Evolutionary conservation across 2,888 invertebrate genomes (phyloP).

Genomic region (Acleris sparsana): DNA sequence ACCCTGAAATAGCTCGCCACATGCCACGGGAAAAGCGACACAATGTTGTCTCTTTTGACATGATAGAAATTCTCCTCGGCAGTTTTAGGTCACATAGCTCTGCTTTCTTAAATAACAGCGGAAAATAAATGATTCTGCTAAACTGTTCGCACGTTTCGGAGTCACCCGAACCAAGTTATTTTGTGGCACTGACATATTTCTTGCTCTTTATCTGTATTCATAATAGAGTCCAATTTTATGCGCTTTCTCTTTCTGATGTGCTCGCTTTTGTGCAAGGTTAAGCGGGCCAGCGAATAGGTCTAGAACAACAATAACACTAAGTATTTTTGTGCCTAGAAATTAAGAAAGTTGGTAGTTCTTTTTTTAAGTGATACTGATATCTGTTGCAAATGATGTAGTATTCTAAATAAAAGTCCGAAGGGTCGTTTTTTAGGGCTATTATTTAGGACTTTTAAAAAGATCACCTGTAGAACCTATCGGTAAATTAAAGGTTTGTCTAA

Average conservation of each 20-base stretch:
- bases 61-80: slow-evolving; percentile 63
- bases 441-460: no score
- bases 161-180: slow-evolving; percentile 5
- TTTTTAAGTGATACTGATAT: no score
- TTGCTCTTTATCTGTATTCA: slow-evolving; percentile 17
- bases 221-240: slow-evolving; percentile 29
- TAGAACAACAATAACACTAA: slow-evolving; percentile 5
- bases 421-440: no score
- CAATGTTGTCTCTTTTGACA: slow-evolving; percentile 59
- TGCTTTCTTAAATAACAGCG: slow-evolving; percentile 52
- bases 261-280: slow-evolving; percentile 31
- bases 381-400: no score
- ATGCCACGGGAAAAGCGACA: slow-evolving; percentile 66
- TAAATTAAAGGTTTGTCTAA: no score
- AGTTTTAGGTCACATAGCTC: slow-evolving; percentile 75
- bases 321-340: not conserved
- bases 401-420: no score
- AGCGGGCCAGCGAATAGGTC: slow-evolving; percentile 13
- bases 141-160: not conserved
- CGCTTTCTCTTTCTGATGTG: slow-evolving; percentile 29
- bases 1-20: slow-evolving; percentile 67
- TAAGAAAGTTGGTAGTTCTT: no score
- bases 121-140: slow-evolving; percentile 48
- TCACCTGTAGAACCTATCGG: no score
- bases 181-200: slow-evolving; percentile 27